A percentile compares a stretch with the other conserved stretches of the same genome.
Conservation (phyloP, 92 coral and sea anemone species). For the Plumapathes pennacea region DNA sequence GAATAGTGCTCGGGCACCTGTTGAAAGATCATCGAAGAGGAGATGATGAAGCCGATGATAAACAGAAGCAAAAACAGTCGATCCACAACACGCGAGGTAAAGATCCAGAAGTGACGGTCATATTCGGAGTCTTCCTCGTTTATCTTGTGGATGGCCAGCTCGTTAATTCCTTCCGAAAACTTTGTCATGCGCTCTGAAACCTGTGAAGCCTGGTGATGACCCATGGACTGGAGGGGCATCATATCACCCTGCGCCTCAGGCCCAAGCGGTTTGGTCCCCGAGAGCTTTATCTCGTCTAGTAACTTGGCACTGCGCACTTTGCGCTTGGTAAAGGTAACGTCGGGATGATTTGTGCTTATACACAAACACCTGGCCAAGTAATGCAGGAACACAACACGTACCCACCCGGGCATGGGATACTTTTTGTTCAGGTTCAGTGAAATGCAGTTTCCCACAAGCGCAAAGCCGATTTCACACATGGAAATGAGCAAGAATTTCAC, state of each 20-base stretch:
- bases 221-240: conserved; percentile 14
- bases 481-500: conserved; percentile 76
- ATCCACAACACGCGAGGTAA: conserved; percentile 78
- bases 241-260: not conserved
- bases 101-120: conserved; percentile 77
- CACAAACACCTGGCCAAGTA: conserved; percentile 76
- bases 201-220: conserved; percentile 2
- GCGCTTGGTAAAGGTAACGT: conserved; percentile 10
- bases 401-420: conserved; percentile 69
- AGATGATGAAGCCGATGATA: conserved; percentile 53
- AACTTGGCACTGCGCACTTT: conserved; percentile 13
- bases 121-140: conserved; percentile 24
- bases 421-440: conserved; percentile 70
- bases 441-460: conserved; percentile 77
- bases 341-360: conserved; percentile 65
- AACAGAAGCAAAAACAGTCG: conserved; percentile 67
- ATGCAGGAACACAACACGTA: conserved; percentile 70
- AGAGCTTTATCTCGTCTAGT: conserved; percentile 47
- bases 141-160: conserved; percentile 32
- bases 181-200: conserved; percentile 10
- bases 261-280: conserved; percentile 36
- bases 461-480: conserved; percentile 79
- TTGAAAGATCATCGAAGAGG: conserved; percentile 62
- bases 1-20: conserved; percentile 77
- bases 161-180: conserved; percentile 54